Evolutionary conservation across 2,797 vertebrate species (phyloP).

Genomic region (Gymnothorax reevesii): DNA sequence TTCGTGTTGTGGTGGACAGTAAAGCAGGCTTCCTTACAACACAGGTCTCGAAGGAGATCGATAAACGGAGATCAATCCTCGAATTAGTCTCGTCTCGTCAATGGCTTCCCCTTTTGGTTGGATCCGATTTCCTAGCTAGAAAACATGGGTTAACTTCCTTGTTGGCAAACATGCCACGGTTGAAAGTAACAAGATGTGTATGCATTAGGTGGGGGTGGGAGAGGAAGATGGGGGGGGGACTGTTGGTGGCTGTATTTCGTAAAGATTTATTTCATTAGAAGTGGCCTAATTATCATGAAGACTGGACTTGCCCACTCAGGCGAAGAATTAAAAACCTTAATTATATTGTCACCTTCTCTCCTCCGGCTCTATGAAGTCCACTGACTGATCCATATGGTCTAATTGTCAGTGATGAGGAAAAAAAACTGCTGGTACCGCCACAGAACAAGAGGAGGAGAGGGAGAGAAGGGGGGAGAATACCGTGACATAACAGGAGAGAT

Average conservation of each 20-base stretch:
- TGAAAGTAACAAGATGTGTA: constrained; percentile 20
- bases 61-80: constrained; percentile 1
- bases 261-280: constrained; percentile 76
- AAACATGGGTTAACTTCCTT: constrained; percentile 32
- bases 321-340: constrained; percentile 84
- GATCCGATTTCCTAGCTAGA: constrained; percentile 23
- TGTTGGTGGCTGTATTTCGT: constrained; percentile 39
- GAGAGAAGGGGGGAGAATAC: constrained; percentile 42
- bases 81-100: not conserved
- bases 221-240: not conserved
- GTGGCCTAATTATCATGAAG: constrained; percentile 77
- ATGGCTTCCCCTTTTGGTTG: not conserved
- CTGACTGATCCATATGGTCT: constrained; percentile 77
- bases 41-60: not conserved
- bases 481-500: constrained; percentile 29
- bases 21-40: not conserved
- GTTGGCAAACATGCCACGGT: constrained; percentile 31
- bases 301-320: constrained; percentile 82
- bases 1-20: not conserved
- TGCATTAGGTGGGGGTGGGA: not conserved
- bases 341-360: constrained; percentile 81
- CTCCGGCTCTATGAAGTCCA: constrained; percentile 33
- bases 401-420: constrained; percentile 81
- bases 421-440: constrained; percentile 82
- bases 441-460: constrained; percentile 41